These are phyloP conservation scores for Megaceryle torquata DNA, from an alignment of 2,113 vertebrate genomes.

Conservation along the genomic window DNA sequence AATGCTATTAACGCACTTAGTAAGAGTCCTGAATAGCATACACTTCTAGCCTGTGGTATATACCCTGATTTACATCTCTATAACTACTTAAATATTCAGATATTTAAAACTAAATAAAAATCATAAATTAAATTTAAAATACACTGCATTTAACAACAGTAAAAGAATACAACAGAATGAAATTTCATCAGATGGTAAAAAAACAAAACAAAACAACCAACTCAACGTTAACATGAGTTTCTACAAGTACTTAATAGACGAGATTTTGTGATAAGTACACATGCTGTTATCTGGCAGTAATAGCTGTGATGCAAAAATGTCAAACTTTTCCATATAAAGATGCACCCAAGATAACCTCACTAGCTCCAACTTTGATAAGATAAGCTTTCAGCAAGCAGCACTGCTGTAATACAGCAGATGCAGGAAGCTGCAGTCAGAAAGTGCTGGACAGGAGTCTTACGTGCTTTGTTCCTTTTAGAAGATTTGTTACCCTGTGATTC, in stretches of 20 bases:
- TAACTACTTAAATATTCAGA: not conserved
- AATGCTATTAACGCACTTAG: not conserved
- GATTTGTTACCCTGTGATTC: not conserved
- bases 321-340: not conserved
- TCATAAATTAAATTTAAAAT: not conserved
- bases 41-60: not conserved
- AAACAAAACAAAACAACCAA: not conserved
- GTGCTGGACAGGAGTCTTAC: not conserved
- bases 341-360: slow-evolving; percentile 8
- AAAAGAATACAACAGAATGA: not conserved
- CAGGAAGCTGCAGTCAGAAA: not conserved
- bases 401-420: not conserved
- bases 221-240: not conserved
- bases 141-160: not conserved
- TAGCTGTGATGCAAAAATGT: not conserved
- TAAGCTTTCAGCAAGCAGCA: not conserved
- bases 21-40: not conserved
- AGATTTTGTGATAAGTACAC: not conserved
- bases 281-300: not conserved
- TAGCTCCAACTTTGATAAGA: not conserved
- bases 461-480: not conserved
- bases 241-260: not conserved
- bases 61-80: not conserved
- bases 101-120: too few relatives aligned
- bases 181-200: not conserved